These are phyloP conservation scores for Mus minutoides DNA, from an alignment of 2,797 vertebrate species.

Conservation along the genomic window DNA sequence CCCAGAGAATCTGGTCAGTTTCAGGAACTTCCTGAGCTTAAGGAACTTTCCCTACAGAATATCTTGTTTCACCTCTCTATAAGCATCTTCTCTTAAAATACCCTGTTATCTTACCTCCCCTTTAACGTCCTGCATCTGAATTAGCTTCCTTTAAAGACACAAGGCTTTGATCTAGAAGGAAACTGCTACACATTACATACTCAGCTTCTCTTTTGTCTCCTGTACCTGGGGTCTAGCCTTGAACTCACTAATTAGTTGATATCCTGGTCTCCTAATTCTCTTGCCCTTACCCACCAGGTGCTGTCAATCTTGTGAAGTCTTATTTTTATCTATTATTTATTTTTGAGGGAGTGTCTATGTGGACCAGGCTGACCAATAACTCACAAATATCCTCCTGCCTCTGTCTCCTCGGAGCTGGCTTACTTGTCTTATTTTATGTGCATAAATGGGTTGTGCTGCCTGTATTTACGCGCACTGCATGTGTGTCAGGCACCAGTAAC, in stretches of 20 bases:
- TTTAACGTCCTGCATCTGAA: not conserved
- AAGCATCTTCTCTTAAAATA: not conserved
- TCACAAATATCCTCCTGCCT: not conserved
- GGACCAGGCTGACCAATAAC: not conserved
- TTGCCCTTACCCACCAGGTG: not conserved
- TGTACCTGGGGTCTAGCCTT: not conserved
- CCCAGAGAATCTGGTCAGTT: not conserved
- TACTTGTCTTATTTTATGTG: not conserved
- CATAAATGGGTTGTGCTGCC: not conserved
- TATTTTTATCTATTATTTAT: not conserved
- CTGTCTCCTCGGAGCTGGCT: not conserved
- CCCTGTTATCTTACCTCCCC: not conserved
- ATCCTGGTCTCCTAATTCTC: not conserved
- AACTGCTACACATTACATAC: not conserved
- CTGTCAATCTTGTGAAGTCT: not conserved
- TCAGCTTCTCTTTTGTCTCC: not conserved
- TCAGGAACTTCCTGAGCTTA: not conserved
- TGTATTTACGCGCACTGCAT: not conserved
- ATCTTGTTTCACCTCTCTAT: not conserved
- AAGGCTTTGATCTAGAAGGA: not conserved
- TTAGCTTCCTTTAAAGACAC: not conserved
- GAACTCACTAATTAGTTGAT: not conserved
- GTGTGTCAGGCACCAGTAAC: not conserved
- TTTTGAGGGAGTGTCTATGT: not conserved
- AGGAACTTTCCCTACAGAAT: not conserved